Percentiles rank a stretch among this genome's conserved stretches.
phyloP scores from a whole-genome alignment of 2,797 vertebrate genomes.

The Carcharodon carcharias region DNA sequence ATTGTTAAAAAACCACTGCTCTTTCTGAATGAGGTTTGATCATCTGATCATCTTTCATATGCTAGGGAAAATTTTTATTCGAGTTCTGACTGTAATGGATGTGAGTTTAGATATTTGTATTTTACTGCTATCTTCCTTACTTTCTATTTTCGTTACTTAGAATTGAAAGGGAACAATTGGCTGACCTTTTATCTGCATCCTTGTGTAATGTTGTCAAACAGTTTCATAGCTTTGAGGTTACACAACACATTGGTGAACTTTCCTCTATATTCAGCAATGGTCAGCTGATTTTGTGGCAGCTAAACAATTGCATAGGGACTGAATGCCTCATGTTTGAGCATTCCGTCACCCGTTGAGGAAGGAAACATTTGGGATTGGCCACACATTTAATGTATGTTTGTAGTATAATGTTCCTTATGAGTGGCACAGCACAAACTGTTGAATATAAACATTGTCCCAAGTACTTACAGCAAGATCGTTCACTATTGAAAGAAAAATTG shows the following conservation, averaged over 20 bases:
- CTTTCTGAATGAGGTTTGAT: neutral
- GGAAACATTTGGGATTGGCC: no score
- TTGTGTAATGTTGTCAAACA: neutral
- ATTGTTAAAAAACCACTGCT: neutral
- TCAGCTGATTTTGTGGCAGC: conserved; percentile 23
- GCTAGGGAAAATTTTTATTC: neutral
- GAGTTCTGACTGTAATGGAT: neutral
- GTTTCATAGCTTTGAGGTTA: neutral
- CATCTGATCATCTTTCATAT: neutral
- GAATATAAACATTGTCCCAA: neutral
- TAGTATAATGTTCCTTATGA: neutral
- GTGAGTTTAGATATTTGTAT: neutral
- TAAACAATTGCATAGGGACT: neutral
- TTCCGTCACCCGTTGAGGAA: neutral
- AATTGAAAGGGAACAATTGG: neutral
- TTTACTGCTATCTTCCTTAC: neutral
- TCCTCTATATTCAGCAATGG: neutral
- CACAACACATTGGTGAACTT: neutral
- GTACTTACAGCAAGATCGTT: neutral
- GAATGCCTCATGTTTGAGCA: neutral
- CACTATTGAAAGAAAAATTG: neutral
- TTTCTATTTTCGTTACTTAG: neutral
- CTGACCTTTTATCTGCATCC: neutral
- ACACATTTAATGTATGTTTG: neutral
- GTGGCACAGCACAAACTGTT: neutral